A percentile compares a stretch with the other conserved stretches of the same genome.
Evolutionary conservation across 2,888 invertebrate species (phyloP).

Genomic region (Drosophila nr. perissopoda): DNA sequence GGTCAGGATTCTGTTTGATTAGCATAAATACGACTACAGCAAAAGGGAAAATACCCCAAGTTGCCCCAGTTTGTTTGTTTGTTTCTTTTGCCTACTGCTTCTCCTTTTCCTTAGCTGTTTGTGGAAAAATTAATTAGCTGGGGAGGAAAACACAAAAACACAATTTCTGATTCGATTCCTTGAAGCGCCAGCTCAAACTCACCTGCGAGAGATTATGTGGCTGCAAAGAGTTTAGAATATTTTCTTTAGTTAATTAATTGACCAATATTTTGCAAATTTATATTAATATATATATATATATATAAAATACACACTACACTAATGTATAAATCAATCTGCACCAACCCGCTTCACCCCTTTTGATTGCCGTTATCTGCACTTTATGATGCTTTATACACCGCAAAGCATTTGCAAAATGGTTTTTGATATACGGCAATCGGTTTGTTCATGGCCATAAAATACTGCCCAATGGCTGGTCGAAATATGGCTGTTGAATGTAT

Average conservation of each 20-base stretch:
- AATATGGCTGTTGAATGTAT: slow-evolving; percentile 25
- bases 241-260: slow-evolving; percentile 62
- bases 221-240: slow-evolving; percentile 32
- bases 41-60: slow-evolving; percentile 35
- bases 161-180: slow-evolving; percentile 12
- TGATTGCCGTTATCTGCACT: slow-evolving; percentile 77
- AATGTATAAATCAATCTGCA: neutral
- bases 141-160: slow-evolving; percentile 16
- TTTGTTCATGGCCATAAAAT: slow-evolving; percentile 60
- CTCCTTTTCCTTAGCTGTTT: slow-evolving; percentile 1
- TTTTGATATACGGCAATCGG: slow-evolving; percentile 69
- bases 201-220: slow-evolving; percentile 36
- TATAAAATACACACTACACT: neutral
- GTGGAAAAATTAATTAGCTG: slow-evolving; percentile 51
- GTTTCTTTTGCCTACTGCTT: neutral
- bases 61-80: slow-evolving; percentile 4
- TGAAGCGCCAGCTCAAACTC: slow-evolving; percentile 7
- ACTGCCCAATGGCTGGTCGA: slow-evolving; percentile 57
- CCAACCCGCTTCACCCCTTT: slow-evolving; percentile 8
- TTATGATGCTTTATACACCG: slow-evolving; percentile 73
- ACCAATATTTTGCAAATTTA: slow-evolving; percentile 47
- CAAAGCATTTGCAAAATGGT: slow-evolving; percentile 59
- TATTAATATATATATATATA: slow-evolving; percentile 45
- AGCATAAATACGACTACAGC: slow-evolving; percentile 65
- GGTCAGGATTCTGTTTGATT: slow-evolving; percentile 80